Evolutionary conservation across 2,113 vertebrate genomes (phyloP), one percentile per base, ranked within the genome.

Genomic region (Campylomormyrus tamandua): DNA sequence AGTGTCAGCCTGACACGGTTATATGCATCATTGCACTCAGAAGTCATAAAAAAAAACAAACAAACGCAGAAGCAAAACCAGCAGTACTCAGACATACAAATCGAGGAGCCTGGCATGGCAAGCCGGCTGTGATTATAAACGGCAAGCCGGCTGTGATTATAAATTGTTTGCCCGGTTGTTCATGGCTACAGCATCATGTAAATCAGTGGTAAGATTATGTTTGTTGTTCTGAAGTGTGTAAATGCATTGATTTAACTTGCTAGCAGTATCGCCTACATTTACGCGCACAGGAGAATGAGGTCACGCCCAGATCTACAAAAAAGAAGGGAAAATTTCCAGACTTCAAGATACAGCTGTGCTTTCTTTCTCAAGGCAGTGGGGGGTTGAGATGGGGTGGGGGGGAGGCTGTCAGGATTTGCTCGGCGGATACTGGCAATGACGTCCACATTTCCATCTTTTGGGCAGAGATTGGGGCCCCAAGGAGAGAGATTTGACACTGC

Each of bases 191-290:
- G 45, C 46, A n/a, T 85, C 13, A 3, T 5, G 39, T 84, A 27
- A 46, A 83, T 83, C 91, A 90, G 91, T 93, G 95, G 94, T 93
- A 91, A 80, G 92, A 94, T 94, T 95, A 95, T 92, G 92, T 9
- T 10, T 9, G 45, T 4, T 48, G 80, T 39, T 46, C 10, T 83
- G 19, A 45, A 83, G 80, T 45, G 45, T 45, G 42, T 45, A 45
- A 39, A 48, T 70, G 56, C 21, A 58, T 58, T 58, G 56, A 58
- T 58, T 58, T 7, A 13, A 13, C 10, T 35, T 5, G 13, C n/a
- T 11, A 0, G 8, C 66, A 35, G 9, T 35, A 35, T 31, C 5
- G 10, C 83, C 39, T 46, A n/a, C 80, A 21, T 13, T 83, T 42
- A 21, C 13, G 1, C 27, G 17, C 66, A 70, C 92, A 87, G 48